A percentile compares a stretch with the other conserved stretches of the same genome.
phyloP scores from a whole-genome alignment of 2,888 invertebrate species.

The Enchytraeus crypticus region DNA sequence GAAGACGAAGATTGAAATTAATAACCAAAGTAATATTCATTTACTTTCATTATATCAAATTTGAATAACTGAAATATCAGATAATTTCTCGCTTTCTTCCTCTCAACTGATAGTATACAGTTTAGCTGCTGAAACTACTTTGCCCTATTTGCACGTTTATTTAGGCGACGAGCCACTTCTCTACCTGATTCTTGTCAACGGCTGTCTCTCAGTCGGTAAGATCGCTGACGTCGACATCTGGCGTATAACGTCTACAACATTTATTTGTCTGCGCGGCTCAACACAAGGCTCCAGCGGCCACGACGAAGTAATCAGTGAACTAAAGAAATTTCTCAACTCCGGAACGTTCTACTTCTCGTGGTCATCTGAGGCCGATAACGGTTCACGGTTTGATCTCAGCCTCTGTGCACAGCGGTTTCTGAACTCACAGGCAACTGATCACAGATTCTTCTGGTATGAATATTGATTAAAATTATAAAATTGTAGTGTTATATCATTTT shows the following conservation, averaged over 20 bases:
- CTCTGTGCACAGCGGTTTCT: constrained; percentile 82
- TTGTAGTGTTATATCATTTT: not conserved
- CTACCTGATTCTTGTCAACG: constrained; percentile 80
- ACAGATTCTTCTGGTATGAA: constrained; percentile 85
- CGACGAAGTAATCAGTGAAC: constrained; percentile 48
- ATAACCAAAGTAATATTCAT: too few relatives aligned
- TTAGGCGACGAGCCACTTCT: constrained; percentile 36
- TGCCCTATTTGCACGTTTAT: too few relatives aligned
- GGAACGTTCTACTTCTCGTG: constrained; percentile 97
- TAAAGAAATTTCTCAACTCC: constrained; percentile 83
- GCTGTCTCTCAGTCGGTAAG: constrained; percentile 92
- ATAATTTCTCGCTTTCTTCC: too few relatives aligned
- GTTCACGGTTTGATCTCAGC: constrained; percentile 72
- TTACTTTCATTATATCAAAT: too few relatives aligned
- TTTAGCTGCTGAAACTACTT: too few relatives aligned
- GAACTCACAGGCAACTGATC: constrained; percentile 73
- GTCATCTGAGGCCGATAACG: constrained; percentile 51
- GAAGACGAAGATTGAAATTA: too few relatives aligned
- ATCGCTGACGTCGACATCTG: constrained; percentile 89
- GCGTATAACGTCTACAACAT: constrained; percentile 82
- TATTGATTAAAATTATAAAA: not conserved
- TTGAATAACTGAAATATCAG: too few relatives aligned
- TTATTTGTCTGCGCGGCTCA: constrained; percentile 62
- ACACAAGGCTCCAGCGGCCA: not conserved
- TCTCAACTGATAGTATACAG: too few relatives aligned